These are phyloP conservation scores for Momotus momota DNA, from an alignment of 2,797 vertebrate species.

Conservation along the genomic window DNA sequence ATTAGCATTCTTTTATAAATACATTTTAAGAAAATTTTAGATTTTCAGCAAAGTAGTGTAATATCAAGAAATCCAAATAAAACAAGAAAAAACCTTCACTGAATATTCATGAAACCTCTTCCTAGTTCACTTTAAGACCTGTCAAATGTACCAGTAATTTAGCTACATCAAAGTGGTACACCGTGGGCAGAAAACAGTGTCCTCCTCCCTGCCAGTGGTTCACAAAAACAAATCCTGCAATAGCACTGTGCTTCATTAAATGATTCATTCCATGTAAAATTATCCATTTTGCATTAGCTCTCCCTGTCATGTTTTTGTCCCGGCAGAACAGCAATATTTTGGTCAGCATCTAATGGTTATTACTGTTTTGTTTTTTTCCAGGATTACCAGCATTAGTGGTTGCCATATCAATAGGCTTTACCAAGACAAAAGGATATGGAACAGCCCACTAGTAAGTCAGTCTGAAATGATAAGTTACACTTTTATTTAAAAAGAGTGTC, in stretches of 20 bases:
- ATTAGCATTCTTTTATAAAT: conserved; percentile 6
- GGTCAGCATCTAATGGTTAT: conserved; percentile 3
- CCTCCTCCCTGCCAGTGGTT: not conserved
- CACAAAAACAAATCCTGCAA: conserved; percentile 39
- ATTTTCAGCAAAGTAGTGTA: conserved; percentile 33
- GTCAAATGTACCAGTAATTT: conserved; percentile 86
- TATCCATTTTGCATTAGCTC: not conserved
- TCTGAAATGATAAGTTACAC: conserved; percentile 41
- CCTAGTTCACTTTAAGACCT: conserved; percentile 84
- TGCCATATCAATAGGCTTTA: conserved; percentile 99
- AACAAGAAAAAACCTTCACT: not conserved
- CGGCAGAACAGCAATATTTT: not conserved
- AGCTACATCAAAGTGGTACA: conserved; percentile 85
- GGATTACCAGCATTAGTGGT: conserved; percentile 98
- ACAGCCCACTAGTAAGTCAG: conserved; percentile 96
- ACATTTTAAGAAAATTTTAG: conserved; percentile 32
- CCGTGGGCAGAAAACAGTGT: conserved; percentile 47
- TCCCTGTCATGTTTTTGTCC: conserved; percentile 7
- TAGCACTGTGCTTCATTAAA: conserved; percentile 18
- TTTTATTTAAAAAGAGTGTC: not conserved
- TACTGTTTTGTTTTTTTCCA: conserved; percentile 71
- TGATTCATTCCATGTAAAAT: conserved; percentile 1
- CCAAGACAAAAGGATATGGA: conserved; percentile 99
- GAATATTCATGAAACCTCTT: conserved; percentile 62
- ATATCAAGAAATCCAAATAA: conserved; percentile 34